Evolutionary conservation across 2,113 vertebrate genomes (phyloP).

Genomic region (Hystrix brachyura): DNA sequence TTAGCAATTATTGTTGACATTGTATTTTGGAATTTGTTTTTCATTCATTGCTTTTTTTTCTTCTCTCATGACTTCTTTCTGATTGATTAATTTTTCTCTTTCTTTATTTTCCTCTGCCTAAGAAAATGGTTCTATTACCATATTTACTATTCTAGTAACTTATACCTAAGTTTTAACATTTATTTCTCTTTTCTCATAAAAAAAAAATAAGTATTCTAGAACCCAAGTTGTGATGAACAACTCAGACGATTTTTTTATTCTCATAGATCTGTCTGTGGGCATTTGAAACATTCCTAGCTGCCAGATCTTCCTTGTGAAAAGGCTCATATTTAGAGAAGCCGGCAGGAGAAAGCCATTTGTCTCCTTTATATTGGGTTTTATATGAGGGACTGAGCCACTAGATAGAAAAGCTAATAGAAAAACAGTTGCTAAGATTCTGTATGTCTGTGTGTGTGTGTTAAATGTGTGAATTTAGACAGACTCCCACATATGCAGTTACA

Average conservation of each 20-base stretch:
- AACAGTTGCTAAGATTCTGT: neutral
- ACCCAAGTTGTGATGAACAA: neutral
- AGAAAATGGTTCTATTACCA: neutral
- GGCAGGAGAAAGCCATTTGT: neutral
- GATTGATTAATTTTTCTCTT: neutral
- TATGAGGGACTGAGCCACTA: neutral
- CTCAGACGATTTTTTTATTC: neutral
- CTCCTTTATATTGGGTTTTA: neutral
- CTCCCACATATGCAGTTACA: neutral
- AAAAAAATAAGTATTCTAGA: neutral
- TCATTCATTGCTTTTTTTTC: neutral
- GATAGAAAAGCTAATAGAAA: constrained; percentile 18
- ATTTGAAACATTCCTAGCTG: neutral
- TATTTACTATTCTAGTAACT: constrained; percentile 12
- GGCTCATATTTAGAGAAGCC: neutral
- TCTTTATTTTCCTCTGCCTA: neutral
- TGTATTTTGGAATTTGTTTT: constrained; percentile 8
- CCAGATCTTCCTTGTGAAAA: neutral
- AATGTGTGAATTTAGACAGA: neutral
- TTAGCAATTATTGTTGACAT: neutral
- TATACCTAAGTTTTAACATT: neutral
- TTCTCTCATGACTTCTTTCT: neutral
- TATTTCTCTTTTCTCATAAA: neutral
- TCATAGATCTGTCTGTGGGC: neutral
- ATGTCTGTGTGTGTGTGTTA: neutral